Evolutionary conservation across 2,113 vertebrate species (phyloP).

Genomic region (Megaceryle torquata): DNA sequence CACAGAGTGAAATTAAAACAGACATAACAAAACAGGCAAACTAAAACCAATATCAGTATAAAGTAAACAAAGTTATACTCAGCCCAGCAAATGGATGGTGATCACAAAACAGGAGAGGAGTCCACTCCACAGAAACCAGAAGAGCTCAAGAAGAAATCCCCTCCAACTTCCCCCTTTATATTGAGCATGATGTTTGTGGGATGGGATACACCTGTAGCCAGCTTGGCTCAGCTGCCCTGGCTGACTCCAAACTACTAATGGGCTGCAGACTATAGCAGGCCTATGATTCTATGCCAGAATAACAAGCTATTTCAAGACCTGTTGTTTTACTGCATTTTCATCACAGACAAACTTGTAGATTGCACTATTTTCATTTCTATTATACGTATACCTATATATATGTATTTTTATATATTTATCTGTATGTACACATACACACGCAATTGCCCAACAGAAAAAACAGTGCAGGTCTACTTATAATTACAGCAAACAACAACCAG

Average conservation of each 20-base stretch:
- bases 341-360: conserved; percentile 29
- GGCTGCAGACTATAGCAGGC: neutral
- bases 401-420: neutral
- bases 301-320: neutral
- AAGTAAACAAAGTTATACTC: neutral
- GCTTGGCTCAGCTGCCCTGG: neutral
- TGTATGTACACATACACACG: neutral
- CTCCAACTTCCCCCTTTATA: neutral
- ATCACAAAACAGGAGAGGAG: neutral
- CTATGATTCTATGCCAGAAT: neutral
- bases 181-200: neutral
- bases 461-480: neutral
- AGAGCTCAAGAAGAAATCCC: neutral
- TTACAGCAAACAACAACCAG: neutral
- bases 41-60: neutral
- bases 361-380: neutral
- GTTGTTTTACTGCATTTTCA: neutral
- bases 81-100: neutral
- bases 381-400: neutral
- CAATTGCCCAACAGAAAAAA: neutral
- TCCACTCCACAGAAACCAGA: neutral
- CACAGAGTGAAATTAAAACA: neutral
- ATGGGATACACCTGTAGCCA: neutral
- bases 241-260: neutral
- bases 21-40: neutral